phyloP scores from a whole-genome alignment of 2,888 invertebrate genomes.

The Hermaeophaga mercurialis region DNA sequence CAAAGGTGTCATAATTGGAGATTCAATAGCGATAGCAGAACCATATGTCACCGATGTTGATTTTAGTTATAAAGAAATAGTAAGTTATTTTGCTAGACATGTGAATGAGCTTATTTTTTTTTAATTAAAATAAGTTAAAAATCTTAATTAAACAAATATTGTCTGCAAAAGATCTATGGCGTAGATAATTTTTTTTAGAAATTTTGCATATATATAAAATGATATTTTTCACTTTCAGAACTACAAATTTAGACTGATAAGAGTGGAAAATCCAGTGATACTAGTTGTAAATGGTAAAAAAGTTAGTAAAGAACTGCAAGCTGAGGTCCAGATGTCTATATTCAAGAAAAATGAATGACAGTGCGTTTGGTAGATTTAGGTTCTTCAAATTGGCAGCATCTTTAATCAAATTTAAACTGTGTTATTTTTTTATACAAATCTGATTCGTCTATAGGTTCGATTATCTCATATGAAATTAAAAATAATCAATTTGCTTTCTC shows the following conservation, averaged over 20 bases:
- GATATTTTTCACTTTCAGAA: slow-evolving; percentile 58
- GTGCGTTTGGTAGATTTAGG: slow-evolving; percentile 19
- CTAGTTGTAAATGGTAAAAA: slow-evolving; percentile 79
- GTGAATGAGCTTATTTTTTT: no score
- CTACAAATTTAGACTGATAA: slow-evolving; percentile 73
- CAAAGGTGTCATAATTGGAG: slow-evolving; percentile 82
- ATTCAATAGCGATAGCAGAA: slow-evolving; percentile 81
- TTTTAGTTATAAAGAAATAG: slow-evolving; percentile 63
- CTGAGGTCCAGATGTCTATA: slow-evolving; percentile 68
- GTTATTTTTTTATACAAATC: no score
- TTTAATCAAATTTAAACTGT: no score
- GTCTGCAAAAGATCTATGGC: no score
- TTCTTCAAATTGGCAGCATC: no score
- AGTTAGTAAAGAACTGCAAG: slow-evolving; percentile 69
- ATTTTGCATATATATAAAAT: no score
- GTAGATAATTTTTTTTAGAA: no score
- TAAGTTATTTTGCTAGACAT: slow-evolving; percentile 55
- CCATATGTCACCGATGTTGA: slow-evolving; percentile 68
- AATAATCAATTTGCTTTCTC: no score
- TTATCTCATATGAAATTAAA: no score
- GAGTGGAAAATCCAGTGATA: slow-evolving; percentile 77
- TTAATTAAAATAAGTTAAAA: no score
- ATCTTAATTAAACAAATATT: no score
- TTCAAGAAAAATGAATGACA: slow-evolving; percentile 66
- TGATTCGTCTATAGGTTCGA: no score